phyloP scores from a whole-genome alignment of 2,888 invertebrate species.

The Thera britannica region DNA sequence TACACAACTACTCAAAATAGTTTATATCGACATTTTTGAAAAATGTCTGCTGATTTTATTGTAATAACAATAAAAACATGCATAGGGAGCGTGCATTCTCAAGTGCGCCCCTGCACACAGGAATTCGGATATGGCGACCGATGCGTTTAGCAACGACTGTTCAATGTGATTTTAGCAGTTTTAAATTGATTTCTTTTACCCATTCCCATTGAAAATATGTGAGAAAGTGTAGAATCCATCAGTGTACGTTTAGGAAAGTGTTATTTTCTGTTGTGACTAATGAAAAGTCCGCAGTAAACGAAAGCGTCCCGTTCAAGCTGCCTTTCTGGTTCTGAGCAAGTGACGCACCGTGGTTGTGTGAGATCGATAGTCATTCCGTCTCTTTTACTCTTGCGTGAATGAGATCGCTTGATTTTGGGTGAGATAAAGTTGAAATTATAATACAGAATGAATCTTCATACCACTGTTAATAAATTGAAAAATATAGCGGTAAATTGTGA shows the following conservation, averaged over 20 bases:
- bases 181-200: constrained; percentile 47
- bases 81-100: constrained; percentile 6
- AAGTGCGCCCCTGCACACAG: constrained; percentile 67
- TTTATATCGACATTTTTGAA: too few relatives aligned
- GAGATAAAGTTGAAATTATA: constrained; percentile 39
- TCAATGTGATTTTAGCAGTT: constrained; percentile 67
- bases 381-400: constrained; percentile 66
- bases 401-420: constrained; percentile 48
- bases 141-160: constrained; percentile 71
- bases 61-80: constrained; percentile 3
- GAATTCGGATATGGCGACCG: constrained; percentile 80
- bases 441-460: constrained; percentile 20
- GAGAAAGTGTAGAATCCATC: constrained; percentile 29
- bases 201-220: constrained; percentile 31
- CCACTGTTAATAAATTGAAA: constrained; percentile 7
- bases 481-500: neutral
- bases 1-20: too few relatives aligned
- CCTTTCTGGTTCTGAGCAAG: constrained; percentile 64
- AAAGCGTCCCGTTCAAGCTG: constrained; percentile 60
- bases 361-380: constrained; percentile 60
- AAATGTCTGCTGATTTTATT: neutral
- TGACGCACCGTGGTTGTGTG: constrained; percentile 54
- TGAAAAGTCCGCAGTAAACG: constrained; percentile 56
- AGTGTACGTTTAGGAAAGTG: constrained; percentile 41
- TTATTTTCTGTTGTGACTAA: constrained; percentile 45